A percentile compares a stretch with the other conserved stretches of the same genome.
These are phyloP conservation scores for Piaya cayana DNA, from an alignment of 2,113 vertebrate genomes.

Conservation along the genomic window DNA sequence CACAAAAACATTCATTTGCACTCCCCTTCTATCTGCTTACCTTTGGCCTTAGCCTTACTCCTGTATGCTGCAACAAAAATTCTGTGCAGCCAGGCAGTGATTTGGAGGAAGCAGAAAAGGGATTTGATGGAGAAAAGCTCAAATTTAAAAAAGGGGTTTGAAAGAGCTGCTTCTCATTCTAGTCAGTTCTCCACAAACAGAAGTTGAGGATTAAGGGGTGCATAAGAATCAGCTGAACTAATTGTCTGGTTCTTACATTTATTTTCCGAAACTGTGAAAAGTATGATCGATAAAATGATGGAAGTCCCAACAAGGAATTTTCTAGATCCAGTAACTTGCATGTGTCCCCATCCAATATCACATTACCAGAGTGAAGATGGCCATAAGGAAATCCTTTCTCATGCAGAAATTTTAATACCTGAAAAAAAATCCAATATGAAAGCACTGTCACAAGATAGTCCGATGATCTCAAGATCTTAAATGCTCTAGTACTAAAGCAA, in stretches of 20 bases:
- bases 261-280: constrained; percentile 93
- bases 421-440: background rate
- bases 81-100: background rate
- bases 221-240: background rate
- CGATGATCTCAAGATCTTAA: background rate
- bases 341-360: constrained; percentile 87
- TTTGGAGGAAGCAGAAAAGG: background rate
- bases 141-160: background rate
- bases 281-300: constrained; percentile 86
- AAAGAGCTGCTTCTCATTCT: background rate
- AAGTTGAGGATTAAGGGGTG: background rate
- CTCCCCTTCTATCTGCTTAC: background rate
- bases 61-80: background rate
- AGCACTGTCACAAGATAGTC: background rate
- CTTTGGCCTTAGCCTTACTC: constrained; percentile 1
- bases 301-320: constrained; percentile 91
- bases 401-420: constrained; percentile 92
- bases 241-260: constrained; percentile 79
- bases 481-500: background rate
- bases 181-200: background rate
- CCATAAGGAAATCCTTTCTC: constrained; percentile 90
- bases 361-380: constrained; percentile 91
- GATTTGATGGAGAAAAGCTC: background rate
- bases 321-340: constrained; percentile 92
- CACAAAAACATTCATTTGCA: background rate